Percentiles rank a stretch among this genome's conserved stretches.
Conservation (phyloP, 2,797 vertebrate species). For the Smutsia temminckii region DNA sequence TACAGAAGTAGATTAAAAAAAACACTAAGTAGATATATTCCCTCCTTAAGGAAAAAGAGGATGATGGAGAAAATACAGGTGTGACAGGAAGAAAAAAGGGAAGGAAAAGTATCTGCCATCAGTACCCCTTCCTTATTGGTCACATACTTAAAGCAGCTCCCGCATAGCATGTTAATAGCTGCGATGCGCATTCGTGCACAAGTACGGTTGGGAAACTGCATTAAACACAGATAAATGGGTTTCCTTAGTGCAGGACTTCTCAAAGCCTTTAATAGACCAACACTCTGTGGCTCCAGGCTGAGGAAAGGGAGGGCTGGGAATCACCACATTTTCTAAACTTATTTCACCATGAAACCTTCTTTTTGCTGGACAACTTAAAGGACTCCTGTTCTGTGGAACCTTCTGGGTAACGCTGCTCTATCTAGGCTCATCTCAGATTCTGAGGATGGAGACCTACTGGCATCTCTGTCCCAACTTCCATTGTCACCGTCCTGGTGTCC, state of each 20-base stretch:
- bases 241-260: not conserved
- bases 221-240: not conserved
- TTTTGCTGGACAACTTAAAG: not conserved
- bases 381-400: not conserved
- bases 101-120: not conserved
- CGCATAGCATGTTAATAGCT: not conserved
- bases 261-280: not conserved
- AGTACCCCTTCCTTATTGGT: not conserved
- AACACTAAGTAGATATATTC: not conserved
- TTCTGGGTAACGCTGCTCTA: not conserved
- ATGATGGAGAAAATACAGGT: not conserved
- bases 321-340: not conserved
- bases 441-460: not conserved
- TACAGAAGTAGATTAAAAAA: not conserved
- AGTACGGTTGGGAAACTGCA: not conserved
- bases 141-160: not conserved
- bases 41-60: not conserved
- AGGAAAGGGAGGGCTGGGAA: not conserved
- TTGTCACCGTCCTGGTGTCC: accelerated
- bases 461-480: not conserved
- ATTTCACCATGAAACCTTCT: not conserved
- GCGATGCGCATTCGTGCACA: not conserved
- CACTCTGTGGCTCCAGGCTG: not conserved
- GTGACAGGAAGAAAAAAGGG: not conserved
- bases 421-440: not conserved